Conservation (phyloP, 2,888 invertebrate genomes). For the Phania funesta region DNA sequence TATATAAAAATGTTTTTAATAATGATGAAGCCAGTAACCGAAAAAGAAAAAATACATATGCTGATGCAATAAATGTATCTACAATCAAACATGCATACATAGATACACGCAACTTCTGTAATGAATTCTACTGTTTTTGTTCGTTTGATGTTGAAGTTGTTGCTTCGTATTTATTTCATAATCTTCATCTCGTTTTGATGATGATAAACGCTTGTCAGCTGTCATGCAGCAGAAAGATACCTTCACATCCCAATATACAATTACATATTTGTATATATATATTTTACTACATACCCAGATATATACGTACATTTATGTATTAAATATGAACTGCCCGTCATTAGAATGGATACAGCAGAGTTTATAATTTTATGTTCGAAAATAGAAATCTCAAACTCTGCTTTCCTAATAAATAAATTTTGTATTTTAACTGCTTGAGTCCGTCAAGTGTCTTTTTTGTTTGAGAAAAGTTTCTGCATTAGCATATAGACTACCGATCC, state of each 20-base stretch:
- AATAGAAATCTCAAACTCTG: too few species aligned
- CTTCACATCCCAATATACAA: neutral
- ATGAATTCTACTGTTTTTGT: neutral
- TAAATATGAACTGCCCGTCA: neutral
- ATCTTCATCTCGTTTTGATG: constrained; percentile 72
- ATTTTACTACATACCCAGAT: neutral
- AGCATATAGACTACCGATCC: too few species aligned
- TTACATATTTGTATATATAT: neutral
- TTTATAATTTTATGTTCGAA: too few species aligned
- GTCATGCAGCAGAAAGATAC: constrained; percentile 71
- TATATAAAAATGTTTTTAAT: neutral
- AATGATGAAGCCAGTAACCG: constrained; percentile 6
- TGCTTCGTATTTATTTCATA: constrained; percentile 53
- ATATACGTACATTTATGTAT: neutral
- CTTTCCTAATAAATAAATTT: too few species aligned
- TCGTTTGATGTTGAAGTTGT: neutral
- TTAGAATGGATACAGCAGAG: neutral
- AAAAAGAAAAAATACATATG: too few species aligned
- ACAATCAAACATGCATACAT: neutral
- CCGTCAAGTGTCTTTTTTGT: too few species aligned
- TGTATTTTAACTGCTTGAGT: too few species aligned
- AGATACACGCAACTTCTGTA: constrained; percentile 8
- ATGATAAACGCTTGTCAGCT: constrained; percentile 78
- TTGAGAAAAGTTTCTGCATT: too few species aligned
- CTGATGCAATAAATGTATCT: neutral